phyloP scores from a whole-genome alignment of 2,888 invertebrate species.

The Meta bourneti region DNA sequence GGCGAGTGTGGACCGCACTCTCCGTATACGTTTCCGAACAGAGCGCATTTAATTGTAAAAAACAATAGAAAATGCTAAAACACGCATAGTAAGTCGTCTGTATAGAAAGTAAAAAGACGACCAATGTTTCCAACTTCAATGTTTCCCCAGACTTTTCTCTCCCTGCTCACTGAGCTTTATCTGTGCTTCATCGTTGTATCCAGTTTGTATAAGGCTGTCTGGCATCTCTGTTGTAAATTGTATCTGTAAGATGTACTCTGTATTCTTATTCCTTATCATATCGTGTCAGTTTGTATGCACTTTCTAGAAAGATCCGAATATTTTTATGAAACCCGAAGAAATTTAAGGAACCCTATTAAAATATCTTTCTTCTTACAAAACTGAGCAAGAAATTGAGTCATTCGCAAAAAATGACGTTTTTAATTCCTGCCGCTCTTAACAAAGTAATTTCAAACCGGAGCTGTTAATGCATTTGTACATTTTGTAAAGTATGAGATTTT shows the following conservation, averaged over 20 bases:
- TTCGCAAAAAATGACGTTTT: slow-evolving; percentile 50
- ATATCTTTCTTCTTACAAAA: slow-evolving; percentile 33
- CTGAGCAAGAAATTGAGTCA: slow-evolving; percentile 43
- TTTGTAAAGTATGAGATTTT: slow-evolving; percentile 72
- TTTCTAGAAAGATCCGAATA: slow-evolving; percentile 68
- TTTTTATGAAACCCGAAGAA: slow-evolving; percentile 57
- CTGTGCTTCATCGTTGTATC: slow-evolving; percentile 50
- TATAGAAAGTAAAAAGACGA: not conserved
- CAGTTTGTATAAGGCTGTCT: slow-evolving; percentile 8
- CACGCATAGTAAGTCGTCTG: too few species aligned
- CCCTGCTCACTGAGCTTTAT: slow-evolving; percentile 41
- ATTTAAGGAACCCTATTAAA: slow-evolving; percentile 17
- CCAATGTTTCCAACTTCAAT: not conserved
- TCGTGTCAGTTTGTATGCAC: slow-evolving; percentile 65
- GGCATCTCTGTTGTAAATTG: not conserved
- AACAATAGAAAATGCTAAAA: too few species aligned
- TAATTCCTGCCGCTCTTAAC: slow-evolving; percentile 65
- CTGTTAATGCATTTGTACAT: slow-evolving; percentile 62
- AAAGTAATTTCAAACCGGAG: slow-evolving; percentile 63
- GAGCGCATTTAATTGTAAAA: not conserved
- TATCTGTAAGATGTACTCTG: not conserved
- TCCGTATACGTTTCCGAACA: not conserved
- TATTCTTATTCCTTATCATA: slow-evolving; percentile 49
- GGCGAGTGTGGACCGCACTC: not conserved
- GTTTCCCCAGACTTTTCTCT: not conserved